Conservation (phyloP, 53 echinoderm and acorn worm species). For the Crossaster papposus region DNA sequence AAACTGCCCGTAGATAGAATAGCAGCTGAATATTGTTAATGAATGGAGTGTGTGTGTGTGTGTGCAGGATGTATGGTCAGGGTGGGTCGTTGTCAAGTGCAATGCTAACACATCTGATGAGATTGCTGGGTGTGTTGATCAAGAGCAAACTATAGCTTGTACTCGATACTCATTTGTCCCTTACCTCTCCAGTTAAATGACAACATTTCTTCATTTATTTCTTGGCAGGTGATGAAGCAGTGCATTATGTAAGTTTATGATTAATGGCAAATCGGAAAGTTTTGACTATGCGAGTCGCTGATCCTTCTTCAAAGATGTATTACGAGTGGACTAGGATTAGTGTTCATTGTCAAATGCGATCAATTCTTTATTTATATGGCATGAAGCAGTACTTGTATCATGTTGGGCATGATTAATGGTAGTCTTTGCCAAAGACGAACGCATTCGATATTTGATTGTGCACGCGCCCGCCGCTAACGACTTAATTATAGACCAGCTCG, state of each 20-base stretch:
- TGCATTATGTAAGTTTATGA: too few species aligned
- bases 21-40: neutral
- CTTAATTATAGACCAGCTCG: too few species aligned
- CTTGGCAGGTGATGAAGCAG: neutral
- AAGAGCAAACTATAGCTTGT: neutral
- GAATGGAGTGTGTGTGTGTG: neutral
- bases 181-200: neutral
- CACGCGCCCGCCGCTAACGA: too few species aligned
- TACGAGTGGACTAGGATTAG: too few species aligned
- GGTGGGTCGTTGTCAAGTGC: constrained; percentile 3
- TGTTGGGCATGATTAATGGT: neutral
- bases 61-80: neutral
- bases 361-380: too few species aligned
- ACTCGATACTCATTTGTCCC: neutral
- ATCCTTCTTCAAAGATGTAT: too few species aligned
- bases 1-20: too few species aligned
- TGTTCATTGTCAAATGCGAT: too few species aligned
- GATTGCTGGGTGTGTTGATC: neutral
- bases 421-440: too few species aligned
- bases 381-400: neutral
- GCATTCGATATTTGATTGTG: too few species aligned
- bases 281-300: too few species aligned
- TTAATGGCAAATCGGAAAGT: too few species aligned
- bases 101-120: constrained; percentile 19
- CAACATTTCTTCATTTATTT: neutral